Percentiles rank a stretch among this genome's conserved stretches.
phyloP scores from a whole-genome alignment of 1,140 invertebrate species.

The Dendrolimus punctatus region DNA sequence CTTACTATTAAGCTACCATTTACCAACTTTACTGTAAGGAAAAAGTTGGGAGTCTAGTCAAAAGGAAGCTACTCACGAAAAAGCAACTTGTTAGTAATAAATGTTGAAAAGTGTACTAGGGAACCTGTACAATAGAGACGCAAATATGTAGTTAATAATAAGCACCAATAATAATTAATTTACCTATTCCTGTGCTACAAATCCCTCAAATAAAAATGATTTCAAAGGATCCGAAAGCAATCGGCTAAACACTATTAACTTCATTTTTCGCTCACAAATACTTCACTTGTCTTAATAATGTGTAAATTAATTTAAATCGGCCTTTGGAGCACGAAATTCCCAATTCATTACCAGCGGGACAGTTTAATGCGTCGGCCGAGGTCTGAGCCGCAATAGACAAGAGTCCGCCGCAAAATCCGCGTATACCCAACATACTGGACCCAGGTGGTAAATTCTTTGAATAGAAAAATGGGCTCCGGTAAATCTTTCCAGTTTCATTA shows the following conservation, averaged over 20 bases:
- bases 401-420: slow-evolving; percentile 21
- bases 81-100: too few species aligned
- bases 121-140: too few species aligned
- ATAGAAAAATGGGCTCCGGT: slow-evolving; percentile 24
- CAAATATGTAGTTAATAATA: too few species aligned
- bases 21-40: too few species aligned
- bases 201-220: too few species aligned
- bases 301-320: slow-evolving; percentile 67
- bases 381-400: slow-evolving; percentile 31
- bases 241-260: slow-evolving; percentile 59
- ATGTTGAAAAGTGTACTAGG: too few species aligned
- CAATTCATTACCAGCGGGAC: slow-evolving; percentile 55
- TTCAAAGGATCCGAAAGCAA: slow-evolving; percentile 17
- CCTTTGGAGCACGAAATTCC: slow-evolving; percentile 60
- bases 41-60: too few species aligned
- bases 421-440: slow-evolving; percentile 32
- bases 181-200: too few species aligned
- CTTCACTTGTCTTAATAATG: slow-evolving; percentile 57
- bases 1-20: too few species aligned
- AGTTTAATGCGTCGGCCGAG: slow-evolving; percentile 44
- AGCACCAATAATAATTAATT: too few species aligned
- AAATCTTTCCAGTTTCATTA: slow-evolving; percentile 45
- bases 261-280: slow-evolving; percentile 26
- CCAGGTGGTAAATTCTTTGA: slow-evolving; percentile 39
- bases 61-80: too few species aligned